Conservation (phyloP, 2,113 vertebrate genomes). For the Mesocricetus auratus region DNA sequence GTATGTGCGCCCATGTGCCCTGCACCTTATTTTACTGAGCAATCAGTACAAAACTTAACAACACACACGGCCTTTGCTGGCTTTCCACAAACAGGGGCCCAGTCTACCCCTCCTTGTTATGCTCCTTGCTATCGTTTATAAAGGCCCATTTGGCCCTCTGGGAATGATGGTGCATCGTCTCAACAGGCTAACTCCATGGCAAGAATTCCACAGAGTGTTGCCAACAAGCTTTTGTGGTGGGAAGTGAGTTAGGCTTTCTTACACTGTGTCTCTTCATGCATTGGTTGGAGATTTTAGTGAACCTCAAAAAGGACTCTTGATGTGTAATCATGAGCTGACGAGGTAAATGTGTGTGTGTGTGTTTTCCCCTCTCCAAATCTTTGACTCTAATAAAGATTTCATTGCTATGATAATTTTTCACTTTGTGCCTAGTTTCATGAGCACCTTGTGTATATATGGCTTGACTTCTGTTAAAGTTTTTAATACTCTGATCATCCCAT, state of each 20-base stretch:
- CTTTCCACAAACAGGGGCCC: slow-evolving; percentile 28
- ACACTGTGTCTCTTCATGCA: neutral
- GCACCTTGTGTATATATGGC: neutral
- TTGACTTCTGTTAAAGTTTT: slow-evolving; percentile 21
- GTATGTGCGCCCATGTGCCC: too few species aligned
- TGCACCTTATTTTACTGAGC: neutral
- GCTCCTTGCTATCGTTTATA: slow-evolving; percentile 36
- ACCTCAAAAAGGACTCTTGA: neutral
- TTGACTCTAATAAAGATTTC: neutral
- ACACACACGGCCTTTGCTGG: neutral
- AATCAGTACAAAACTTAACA: slow-evolving; percentile 6
- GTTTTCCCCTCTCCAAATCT: neutral
- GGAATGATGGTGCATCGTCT: neutral
- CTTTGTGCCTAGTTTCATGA: neutral
- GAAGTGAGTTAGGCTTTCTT: neutral
- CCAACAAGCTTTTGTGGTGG: neutral
- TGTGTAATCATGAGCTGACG: neutral
- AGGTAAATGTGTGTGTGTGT: neutral
- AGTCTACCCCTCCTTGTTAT: slow-evolving; percentile 20
- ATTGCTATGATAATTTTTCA: neutral
- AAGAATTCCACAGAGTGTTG: neutral
- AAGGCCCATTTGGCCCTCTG: slow-evolving; percentile 38
- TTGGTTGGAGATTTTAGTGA: slow-evolving; percentile 1
- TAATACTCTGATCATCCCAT: neutral
- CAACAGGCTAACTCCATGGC: slow-evolving; percentile 21